These are phyloP conservation scores for rat (Rattus norvegicus) DNA, from an alignment of 2,113 vertebrate species.

Conservation along the genomic window DNA sequence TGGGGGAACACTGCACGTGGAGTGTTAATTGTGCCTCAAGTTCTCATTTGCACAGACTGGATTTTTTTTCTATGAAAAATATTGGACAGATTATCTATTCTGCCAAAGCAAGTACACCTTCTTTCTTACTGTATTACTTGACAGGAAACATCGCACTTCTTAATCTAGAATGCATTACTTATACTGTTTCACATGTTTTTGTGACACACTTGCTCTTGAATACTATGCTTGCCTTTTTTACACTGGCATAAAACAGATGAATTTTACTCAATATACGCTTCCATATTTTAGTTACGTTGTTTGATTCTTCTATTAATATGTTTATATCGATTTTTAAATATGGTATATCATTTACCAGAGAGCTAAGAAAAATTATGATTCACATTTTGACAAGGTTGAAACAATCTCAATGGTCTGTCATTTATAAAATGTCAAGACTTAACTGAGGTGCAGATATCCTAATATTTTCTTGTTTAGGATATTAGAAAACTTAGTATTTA, in stretches of 20 bases:
- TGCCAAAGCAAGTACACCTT: constrained; percentile 46
- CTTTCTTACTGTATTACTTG: not conserved
- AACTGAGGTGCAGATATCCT: not conserved
- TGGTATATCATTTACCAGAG: no score
- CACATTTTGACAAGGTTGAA: not conserved
- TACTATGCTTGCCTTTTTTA: not conserved
- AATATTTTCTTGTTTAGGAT: not conserved
- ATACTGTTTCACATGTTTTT: not conserved
- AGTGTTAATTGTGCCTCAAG: constrained; percentile 69
- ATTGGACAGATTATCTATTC: constrained; percentile 63
- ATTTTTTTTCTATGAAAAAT: constrained; percentile 50
- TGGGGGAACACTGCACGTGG: constrained; percentile 30
- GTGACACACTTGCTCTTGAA: not conserved
- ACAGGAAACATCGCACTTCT: constrained; percentile 28
- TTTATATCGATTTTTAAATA: not conserved
- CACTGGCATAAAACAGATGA: not conserved
- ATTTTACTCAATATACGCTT: not conserved
- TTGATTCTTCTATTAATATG: not conserved
- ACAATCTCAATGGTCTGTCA: not conserved
- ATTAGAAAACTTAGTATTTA: not conserved
- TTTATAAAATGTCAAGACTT: not conserved
- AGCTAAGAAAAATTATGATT: not conserved
- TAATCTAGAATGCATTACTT: constrained; percentile 23
- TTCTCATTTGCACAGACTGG: constrained; percentile 61
- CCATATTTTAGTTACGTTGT: not conserved